Evolutionary conservation across 2,113 vertebrate genomes (phyloP).

Genomic region (Laticauda laticaudata): DNA sequence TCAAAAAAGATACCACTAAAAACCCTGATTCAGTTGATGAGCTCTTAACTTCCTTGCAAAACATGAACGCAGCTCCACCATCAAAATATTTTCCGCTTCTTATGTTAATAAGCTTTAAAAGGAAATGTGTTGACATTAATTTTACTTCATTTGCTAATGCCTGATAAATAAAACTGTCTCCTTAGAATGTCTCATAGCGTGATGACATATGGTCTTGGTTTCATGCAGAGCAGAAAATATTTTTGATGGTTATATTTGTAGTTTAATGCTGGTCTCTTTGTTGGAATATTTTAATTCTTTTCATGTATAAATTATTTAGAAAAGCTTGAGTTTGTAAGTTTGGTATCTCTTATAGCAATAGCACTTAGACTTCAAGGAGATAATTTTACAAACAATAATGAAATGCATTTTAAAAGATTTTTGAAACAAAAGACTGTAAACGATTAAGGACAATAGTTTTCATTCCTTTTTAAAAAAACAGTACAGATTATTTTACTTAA

Average conservation of each 20-base stretch:
- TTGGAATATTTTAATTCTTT: slow-evolving; percentile 43
- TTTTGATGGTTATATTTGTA: slow-evolving; percentile 3
- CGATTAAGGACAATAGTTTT: slow-evolving; percentile 17
- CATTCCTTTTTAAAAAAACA: slow-evolving; percentile 19
- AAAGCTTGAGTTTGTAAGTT: slow-evolving; percentile 40
- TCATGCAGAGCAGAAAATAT: slow-evolving; percentile 21
- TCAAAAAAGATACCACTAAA: neutral
- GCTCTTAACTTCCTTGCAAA: neutral
- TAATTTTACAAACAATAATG: slow-evolving; percentile 54
- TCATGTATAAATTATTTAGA: slow-evolving; percentile 37
- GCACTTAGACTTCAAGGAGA: slow-evolving; percentile 28
- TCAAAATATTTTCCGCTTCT: neutral
- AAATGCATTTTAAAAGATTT: slow-evolving; percentile 44
- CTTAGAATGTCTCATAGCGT: neutral
- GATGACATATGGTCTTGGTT: slow-evolving; percentile 14
- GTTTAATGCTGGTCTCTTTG: slow-evolving; percentile 25
- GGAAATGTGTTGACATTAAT: neutral
- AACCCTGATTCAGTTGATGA: neutral
- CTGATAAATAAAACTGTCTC: neutral
- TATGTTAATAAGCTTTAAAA: neutral
- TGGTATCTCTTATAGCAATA: slow-evolving; percentile 17
- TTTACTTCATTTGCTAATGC: neutral
- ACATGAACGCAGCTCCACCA: neutral
- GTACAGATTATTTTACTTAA: neutral
- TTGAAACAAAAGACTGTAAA: slow-evolving; percentile 33